Evolutionary conservation across 2,888 invertebrate species (phyloP), one percentile per base, ranked within the genome.

Genomic region (Neoascia interrupta): DNA sequence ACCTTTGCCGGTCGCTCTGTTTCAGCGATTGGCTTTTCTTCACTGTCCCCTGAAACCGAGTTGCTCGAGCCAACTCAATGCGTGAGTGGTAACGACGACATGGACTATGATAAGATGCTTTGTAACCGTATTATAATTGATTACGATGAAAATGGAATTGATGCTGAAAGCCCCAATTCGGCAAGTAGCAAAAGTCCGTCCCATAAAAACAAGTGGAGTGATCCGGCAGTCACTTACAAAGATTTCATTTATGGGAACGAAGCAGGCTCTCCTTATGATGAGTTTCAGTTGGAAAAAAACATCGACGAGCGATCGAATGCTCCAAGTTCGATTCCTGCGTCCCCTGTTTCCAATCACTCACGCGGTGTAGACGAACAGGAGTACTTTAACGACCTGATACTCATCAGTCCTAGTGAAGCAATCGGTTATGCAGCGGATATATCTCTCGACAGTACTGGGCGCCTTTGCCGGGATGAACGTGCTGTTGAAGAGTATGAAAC

Each of bases 351-450:
- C 1, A 47, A 39, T 11, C 23, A 19, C 3, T 16, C 72, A 1
- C 45, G 18, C 18, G 64, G 60, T n/a, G 28, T 72, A 18, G 53
- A 64, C 10, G 76, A 58, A 6, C 69, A 75, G n/a, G 70, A 64
- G 11, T 72, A 64, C 10, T 72, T 76, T 16, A 76, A 76, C 37
- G 64, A 76, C 47, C 53, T 72, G 13, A 76, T 76, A 2, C 21
- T 76, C 1, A 72, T 64, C n/a, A 72, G 76, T 19, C 76, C 76
- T 3, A 58, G 21, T 0, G 39, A 23, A 1, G 31, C 18, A 11
- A 53, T 76, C 10, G n/a, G n/a, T n/a, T 72, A 58, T 60, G 39
- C 64, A 6, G 21, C 13, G 5, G 72, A 66, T 10, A 37, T 53
- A 5, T 28, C 56, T 10, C 10, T 39, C 1, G 34, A 41, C 10